These are phyloP conservation scores for Stegodyphus dumicola DNA, from an alignment of 1,140 invertebrate species.

Conservation along the genomic window DNA sequence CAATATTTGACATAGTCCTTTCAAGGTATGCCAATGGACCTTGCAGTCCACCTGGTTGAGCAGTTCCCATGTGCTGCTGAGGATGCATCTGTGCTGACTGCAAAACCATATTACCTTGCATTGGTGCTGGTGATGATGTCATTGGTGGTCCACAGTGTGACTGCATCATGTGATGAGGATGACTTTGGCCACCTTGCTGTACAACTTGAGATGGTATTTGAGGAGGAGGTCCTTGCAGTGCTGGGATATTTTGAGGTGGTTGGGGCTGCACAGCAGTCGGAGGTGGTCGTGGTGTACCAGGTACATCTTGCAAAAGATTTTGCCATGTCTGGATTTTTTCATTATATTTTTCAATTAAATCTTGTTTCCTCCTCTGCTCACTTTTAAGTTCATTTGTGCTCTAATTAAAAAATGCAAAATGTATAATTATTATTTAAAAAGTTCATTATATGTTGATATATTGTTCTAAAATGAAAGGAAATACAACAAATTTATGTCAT, in stretches of 20 bases:
- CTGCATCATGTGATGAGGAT: constrained; percentile 54
- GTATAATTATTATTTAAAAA: background rate
- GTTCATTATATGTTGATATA: background rate
- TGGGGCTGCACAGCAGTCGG: constrained; percentile 67
- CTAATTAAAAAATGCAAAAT: constrained; percentile 64
- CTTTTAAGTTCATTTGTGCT: constrained; percentile 86
- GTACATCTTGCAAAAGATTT: constrained; percentile 79
- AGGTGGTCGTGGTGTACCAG: constrained; percentile 70
- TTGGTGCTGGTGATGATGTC: constrained; percentile 48
- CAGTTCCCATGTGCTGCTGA: constrained; percentile 23
- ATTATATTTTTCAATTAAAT: constrained; percentile 87
- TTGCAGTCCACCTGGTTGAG: constrained; percentile 72
- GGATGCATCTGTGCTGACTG: constrained; percentile 56
- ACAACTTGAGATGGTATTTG: constrained; percentile 22
- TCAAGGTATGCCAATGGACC: constrained; percentile 82
- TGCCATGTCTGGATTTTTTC: constrained; percentile 93
- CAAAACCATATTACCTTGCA: constrained; percentile 30
- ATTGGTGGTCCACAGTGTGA: constrained; percentile 60
- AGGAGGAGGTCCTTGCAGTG: constrained; percentile 40
- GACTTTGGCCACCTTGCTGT: background rate
- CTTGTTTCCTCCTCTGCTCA: constrained; percentile 87
- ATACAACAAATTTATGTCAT: too few relatives aligned
- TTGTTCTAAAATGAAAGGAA: too few relatives aligned
- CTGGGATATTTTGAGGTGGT: constrained; percentile 46
- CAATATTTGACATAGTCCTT: constrained; percentile 85